Percentiles rank a stretch among this genome's conserved stretches.
Conservation (phyloP, 2,888 invertebrate species). For the Dicyrtoma fusca region DNA sequence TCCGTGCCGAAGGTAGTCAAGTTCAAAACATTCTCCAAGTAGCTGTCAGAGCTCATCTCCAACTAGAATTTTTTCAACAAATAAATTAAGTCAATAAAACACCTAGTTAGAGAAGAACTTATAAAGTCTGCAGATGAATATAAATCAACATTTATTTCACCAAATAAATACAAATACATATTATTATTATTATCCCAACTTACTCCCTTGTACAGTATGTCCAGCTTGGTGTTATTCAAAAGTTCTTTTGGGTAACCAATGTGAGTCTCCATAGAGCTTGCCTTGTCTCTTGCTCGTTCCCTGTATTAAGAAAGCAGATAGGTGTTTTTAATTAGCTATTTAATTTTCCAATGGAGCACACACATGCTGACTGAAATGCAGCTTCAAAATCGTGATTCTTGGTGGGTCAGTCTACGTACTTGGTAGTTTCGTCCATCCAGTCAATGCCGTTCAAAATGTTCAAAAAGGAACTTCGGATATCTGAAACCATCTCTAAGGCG, state of each 20-base stretch:
- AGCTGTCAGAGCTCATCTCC: conserved; percentile 71
- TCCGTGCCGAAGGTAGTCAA: conserved; percentile 79
- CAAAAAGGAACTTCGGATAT: conserved; percentile 80
- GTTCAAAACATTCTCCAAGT: conserved; percentile 76
- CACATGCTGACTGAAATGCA: no score
- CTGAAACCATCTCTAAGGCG: conserved; percentile 84
- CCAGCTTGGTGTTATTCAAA: conserved; percentile 77
- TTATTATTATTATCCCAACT: no score
- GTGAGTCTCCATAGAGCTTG: conserved; percentile 80
- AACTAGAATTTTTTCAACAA: conserved; percentile 61
- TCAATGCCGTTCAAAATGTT: conserved; percentile 75
- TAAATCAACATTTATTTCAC: no score
- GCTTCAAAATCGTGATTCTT: no score
- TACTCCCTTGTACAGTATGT: conserved; percentile 75
- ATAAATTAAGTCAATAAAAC: background rate
- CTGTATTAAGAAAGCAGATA: conserved; percentile 36
- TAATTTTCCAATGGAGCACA: no score
- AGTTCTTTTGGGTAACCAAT: conserved; percentile 93
- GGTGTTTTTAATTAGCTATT: no score
- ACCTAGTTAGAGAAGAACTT: background rate
- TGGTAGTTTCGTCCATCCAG: conserved; percentile 92
- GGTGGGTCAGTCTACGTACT: conserved; percentile 59
- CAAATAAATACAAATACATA: no score
- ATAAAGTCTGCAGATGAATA: no score
- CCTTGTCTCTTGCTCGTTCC: conserved; percentile 74